Evolutionary conservation across 2,797 vertebrate genomes (phyloP), one percentile per base, ranked within the genome.

Genomic region (Ctenochaetus hawaiiensis): DNA sequence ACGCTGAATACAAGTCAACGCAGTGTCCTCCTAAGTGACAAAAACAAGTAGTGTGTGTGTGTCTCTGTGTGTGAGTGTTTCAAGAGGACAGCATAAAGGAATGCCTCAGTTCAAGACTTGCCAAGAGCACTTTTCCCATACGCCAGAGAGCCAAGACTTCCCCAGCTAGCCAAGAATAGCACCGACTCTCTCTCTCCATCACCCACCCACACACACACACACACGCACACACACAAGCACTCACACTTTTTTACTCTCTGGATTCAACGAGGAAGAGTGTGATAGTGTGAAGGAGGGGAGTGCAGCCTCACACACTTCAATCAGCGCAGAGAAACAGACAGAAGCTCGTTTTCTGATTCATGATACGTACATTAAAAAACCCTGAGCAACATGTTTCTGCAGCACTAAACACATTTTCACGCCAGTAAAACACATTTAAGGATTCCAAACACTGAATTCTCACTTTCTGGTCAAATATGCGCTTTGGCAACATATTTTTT

Each of bases 81-180:
- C 79, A 66, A 91, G 81, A 89, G 87, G 75, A 91, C 82, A 88
- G 83, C 89, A 91, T 88, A 91, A 92, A 61, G 81, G 93, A 94
- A 92, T 80, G 84, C 84, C 80, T 91, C 37, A 78, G 83, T 78
- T 78, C 82, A 84, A 85, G 77, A 88, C 81, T 90, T 90, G 94
- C 93, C 94, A 95, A 95, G 88, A 92, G 90, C 94, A 95, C 93
- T 95, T 95, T 95, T 95, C 94, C 94, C 94, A 95, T 91, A 43
- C 90, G 80, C 89, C 83, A 53, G 67, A 82, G 89, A 95, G 91
- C 93, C 93, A 96, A 94, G 91, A 93, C 93, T 91, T 93, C 91
- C 94, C 92, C 84, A 70, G 87, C 91, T 89, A 84, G 94, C 94
- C 94, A 95, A 94, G 91, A 92, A 95, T 95, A 96, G 93, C 93